These are phyloP conservation scores for Pseudomyrmex flavicornis DNA, from an alignment of 1,140 invertebrate genomes.

Conservation along the genomic window DNA sequence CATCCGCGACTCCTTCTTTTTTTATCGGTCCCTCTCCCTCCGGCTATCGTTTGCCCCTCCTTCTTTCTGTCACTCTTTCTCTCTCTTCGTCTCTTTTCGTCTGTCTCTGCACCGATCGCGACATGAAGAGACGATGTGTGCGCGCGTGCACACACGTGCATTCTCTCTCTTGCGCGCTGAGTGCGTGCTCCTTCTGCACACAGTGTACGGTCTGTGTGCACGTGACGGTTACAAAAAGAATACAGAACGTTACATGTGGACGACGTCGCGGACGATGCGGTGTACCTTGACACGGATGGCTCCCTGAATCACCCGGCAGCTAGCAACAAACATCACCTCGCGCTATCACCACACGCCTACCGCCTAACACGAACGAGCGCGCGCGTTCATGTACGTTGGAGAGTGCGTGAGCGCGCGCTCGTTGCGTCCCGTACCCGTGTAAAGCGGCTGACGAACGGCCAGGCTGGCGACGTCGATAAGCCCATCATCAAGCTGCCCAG, in stretches of 20 bases:
- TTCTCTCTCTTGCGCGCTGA: not conserved
- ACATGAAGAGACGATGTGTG: not conserved
- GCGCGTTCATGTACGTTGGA: constrained; percentile 14
- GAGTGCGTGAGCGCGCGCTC: constrained; percentile 11
- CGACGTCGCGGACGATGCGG: constrained; percentile 78
- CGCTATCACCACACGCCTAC: constrained; percentile 84
- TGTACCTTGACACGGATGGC: constrained; percentile 86
- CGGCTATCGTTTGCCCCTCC: constrained; percentile 27
- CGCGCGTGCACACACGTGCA: not conserved
- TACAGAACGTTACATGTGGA: constrained; percentile 82
- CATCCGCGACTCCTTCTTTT: constrained; percentile 51
- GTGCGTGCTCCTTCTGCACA: not conserved
- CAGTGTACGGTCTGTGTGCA: constrained; percentile 52
- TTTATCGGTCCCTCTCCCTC: constrained; percentile 32
- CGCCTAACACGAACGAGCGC: constrained; percentile 42
- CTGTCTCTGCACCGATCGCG: not conserved
- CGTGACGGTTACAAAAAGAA: constrained; percentile 76
- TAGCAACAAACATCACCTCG: constrained; percentile 82
- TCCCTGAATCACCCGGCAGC: constrained; percentile 84
- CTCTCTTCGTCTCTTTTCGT: not conserved
- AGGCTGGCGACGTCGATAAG: constrained; percentile 77
- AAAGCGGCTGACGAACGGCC: constrained; percentile 60
- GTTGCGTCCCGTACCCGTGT: constrained; percentile 41
- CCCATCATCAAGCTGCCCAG: constrained; percentile 75
- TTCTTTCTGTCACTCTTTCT: not conserved